Conservation (phyloP, 2,888 invertebrate species). For the Pachliopta kotzebuea region DNA sequence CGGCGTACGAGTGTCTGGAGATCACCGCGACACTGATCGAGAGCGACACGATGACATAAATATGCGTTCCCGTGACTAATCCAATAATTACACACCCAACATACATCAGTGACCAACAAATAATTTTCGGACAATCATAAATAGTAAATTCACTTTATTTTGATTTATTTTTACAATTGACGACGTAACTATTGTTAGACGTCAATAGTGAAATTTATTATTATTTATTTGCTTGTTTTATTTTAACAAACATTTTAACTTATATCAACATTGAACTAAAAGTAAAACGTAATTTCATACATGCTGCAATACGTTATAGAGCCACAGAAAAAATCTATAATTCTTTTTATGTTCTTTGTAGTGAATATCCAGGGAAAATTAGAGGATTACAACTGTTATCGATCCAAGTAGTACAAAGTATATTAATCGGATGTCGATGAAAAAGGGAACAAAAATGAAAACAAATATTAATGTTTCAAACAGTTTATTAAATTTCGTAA, state of each 20-base stretch:
- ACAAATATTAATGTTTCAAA: constrained; percentile 32
- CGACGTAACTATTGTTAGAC: constrained; percentile 71
- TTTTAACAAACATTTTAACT: constrained; percentile 3
- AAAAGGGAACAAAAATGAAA: constrained; percentile 37
- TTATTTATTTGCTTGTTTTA: constrained; percentile 20
- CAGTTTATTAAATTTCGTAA: constrained; percentile 10
- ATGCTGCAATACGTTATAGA: no score
- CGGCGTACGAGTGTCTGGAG: constrained; percentile 68
- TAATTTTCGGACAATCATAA: constrained; percentile 57
- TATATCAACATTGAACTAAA: no score
- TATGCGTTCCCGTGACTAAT: constrained; percentile 65
- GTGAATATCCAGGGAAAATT: no score
- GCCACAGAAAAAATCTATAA: no score
- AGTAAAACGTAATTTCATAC: no score
- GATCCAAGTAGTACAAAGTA: not conserved
- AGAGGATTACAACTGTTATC: no score
- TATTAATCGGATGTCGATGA: not conserved
- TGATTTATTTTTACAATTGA: constrained; percentile 70
- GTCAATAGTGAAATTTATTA: constrained; percentile 64
- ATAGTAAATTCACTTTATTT: constrained; percentile 67
- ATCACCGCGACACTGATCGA: constrained; percentile 68
- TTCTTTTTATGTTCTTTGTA: no score
- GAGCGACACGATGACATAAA: constrained; percentile 73
- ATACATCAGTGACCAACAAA: constrained; percentile 42
- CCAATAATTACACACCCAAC: constrained; percentile 12